Conservation (phyloP, 2,113 vertebrate species). For the Rousettus leschenaultii region DNA sequence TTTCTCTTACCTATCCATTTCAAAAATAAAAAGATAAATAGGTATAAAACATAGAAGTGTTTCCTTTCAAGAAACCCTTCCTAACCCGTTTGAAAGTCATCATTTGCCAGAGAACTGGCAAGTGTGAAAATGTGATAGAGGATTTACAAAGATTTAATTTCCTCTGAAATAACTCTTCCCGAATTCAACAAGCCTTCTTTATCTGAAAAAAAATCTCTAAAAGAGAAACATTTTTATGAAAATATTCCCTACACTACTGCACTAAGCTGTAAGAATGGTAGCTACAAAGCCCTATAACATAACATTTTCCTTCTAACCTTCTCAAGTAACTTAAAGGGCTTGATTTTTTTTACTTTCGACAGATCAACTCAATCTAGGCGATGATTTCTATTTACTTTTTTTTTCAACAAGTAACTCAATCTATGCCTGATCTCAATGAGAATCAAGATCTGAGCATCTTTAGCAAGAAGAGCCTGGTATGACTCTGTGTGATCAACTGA, state of each 20-base stretch:
- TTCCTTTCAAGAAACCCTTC: not conserved
- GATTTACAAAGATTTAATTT: slow-evolving; percentile 68
- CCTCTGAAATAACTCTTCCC: slow-evolving; percentile 55
- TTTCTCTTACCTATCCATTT: not conserved
- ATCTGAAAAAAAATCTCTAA: slow-evolving; percentile 45
- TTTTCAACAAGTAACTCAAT: slow-evolving; percentile 32
- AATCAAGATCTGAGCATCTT: not conserved
- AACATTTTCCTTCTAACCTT: slow-evolving; percentile 8
- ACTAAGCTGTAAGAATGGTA: not conserved
- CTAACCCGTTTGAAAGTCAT: slow-evolving; percentile 11
- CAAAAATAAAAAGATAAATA: not conserved
- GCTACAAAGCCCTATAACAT: not conserved
- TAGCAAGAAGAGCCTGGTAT: not conserved
- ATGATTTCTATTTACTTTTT: slow-evolving; percentile 26
- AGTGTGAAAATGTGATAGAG: slow-evolving; percentile 66
- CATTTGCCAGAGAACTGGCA: slow-evolving; percentile 57
- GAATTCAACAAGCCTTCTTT: slow-evolving; percentile 67
- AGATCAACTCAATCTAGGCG: slow-evolving; percentile 40
- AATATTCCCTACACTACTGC: not conserved
- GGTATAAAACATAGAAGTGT: not conserved
- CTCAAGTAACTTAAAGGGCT: slow-evolving; percentile 47
- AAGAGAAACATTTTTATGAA: slow-evolving; percentile 25
- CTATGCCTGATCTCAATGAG: not conserved
- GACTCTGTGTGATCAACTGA: not conserved
- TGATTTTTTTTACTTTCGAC: slow-evolving; percentile 13